Base-by-base conservation (phyloP, 2,888 invertebrate species). In the Mimachlamys varia region DNA sequence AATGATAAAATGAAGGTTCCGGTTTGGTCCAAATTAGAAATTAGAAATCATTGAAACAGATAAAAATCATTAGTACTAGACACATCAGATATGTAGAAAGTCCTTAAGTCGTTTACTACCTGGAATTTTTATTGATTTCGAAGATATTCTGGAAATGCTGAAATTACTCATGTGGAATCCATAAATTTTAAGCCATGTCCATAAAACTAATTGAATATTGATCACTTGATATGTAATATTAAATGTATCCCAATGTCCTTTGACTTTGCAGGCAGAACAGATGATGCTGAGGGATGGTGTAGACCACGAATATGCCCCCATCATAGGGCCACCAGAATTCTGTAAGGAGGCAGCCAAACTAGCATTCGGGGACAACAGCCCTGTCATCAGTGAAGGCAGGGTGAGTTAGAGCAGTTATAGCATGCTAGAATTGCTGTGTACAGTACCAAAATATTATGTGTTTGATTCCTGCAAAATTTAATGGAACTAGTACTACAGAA, bases 271-370 rank as follows among this genome's bases (percentile, higher is more conserved):
- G 98, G 99, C 99, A 10, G 99, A 99, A 97, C 97, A 98, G 92
- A 97, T 97, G 88, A 96, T 99, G 17, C 96, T 97, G 92, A 96
- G 97, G 0, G 98, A 98, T 95, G 97, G 97, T 50, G 95, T 99
- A 96, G 99, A 99, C 96, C 98, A 99, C 94, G 99, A 99, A 97
- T 99, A 99, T 97, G 98, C 98, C 3, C 98, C 99, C 0, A 99
- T 99, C 95, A 97, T 98, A 91, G 99, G 99, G 76, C 97, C 98
- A 87, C 97, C 98, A 0, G 98, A 98, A 3, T 99, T 98, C 97
- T 98, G 98, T 94, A 98, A 98, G 94, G 97, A 98, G n/a, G 98
- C 98, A 19, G 98, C 98, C 91, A 97, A 98, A 95, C 97, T 99
- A 92, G 99, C 99, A 19, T 98, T 99, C 90, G 99, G 99, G 58